A percentile compares a stretch with the other conserved stretches of the same genome.
Conservation (phyloP, 2,888 invertebrate species). For the Agonum fuliginosum region DNA sequence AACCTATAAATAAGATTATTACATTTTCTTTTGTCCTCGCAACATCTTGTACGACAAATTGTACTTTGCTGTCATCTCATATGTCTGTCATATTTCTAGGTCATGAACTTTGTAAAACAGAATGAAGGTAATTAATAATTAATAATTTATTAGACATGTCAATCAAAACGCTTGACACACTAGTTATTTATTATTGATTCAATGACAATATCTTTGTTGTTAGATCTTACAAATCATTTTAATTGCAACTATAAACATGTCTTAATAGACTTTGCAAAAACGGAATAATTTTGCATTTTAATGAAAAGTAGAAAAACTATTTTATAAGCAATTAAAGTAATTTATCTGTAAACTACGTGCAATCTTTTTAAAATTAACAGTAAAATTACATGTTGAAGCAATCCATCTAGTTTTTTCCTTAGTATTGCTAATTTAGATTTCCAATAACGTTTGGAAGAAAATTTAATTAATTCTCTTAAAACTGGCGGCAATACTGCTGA, state of each 20-base stretch:
- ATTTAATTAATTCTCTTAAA: too few relatives aligned
- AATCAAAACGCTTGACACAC: not conserved
- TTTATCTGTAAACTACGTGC: constrained; percentile 1
- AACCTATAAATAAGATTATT: constrained; percentile 24
- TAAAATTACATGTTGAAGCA: not conserved
- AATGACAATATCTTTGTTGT: not conserved
- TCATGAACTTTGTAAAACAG: not conserved
- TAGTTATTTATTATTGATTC: not conserved
- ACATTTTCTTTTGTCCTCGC: constrained; percentile 19
- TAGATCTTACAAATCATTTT: constrained; percentile 38
- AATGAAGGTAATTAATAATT: constrained; percentile 36
- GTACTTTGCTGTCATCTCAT: constrained; percentile 20
- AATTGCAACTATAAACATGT: constrained; percentile 30
- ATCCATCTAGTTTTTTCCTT: not conserved
- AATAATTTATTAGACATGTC: constrained; percentile 24
- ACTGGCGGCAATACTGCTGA: too few relatives aligned
- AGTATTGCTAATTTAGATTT: too few relatives aligned
- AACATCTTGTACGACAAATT: constrained; percentile 50
- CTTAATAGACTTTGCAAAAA: constrained; percentile 1
- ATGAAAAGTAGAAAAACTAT: not conserved
- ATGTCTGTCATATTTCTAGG: not conserved
- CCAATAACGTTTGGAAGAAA: too few relatives aligned
- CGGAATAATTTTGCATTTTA: constrained; percentile 31
- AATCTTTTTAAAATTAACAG: not conserved
- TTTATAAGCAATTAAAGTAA: constrained; percentile 8